Percentiles rank a stretch among this genome's conserved stretches.
These are phyloP conservation scores for Notechis scutatus DNA, from an alignment of 2,113 vertebrate species.

Conservation along the genomic window DNA sequence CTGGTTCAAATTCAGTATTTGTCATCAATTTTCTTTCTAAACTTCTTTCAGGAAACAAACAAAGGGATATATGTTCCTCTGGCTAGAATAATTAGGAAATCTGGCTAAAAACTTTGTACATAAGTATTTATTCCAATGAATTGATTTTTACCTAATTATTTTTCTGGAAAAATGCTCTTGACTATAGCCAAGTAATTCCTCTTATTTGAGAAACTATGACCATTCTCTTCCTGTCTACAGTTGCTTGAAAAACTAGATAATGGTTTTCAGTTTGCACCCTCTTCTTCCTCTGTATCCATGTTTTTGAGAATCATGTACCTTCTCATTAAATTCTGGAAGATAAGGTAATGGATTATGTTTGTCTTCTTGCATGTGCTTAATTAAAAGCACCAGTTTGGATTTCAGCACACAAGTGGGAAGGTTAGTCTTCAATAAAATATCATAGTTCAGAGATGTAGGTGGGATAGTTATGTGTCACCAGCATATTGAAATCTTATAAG, in stretches of 20 bases:
- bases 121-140: background rate
- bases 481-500: background rate
- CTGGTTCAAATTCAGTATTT: background rate
- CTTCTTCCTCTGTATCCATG: background rate
- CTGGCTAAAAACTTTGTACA: background rate
- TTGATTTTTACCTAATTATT: constrained; percentile 8
- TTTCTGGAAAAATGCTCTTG: constrained; percentile 6
- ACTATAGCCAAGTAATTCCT: constrained; percentile 11
- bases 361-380: background rate
- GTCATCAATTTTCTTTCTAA: background rate
- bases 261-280: background rate
- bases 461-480: background rate
- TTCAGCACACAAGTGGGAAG: background rate
- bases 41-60: background rate
- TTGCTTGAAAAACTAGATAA: constrained; percentile 3
- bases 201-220: background rate
- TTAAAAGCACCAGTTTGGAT: background rate
- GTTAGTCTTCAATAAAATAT: constrained; percentile 21
- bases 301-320: background rate
- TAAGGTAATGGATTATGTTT: background rate
- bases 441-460: background rate
- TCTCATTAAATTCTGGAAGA: background rate
- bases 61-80: background rate
- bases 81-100: background rate
- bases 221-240: background rate